Percentiles rank a stretch among this genome's conserved stretches.
Conservation (phyloP, 1,140 invertebrate species). For the Coboldia fuscipes region DNA sequence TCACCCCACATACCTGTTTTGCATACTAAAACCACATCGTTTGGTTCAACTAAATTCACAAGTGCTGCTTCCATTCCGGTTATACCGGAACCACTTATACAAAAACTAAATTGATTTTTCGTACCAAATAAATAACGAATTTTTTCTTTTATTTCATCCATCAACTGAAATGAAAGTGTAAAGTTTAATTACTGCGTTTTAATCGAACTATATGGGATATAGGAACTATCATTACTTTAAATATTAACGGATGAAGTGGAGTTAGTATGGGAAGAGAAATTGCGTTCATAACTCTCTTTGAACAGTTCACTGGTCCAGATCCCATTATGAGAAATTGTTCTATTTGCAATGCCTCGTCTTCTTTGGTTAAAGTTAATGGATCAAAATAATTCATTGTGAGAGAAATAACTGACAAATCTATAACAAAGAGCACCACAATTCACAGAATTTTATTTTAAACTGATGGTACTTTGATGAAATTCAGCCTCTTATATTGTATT, state of each 20-base stretch:
- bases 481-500: too few species aligned
- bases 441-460: too few species aligned
- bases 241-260: too few species aligned
- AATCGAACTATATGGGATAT: neutral
- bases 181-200: neutral
- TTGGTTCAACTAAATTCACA: slow-evolving; percentile 53
- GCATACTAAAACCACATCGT: slow-evolving; percentile 50
- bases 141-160: slow-evolving; percentile 68
- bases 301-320: slow-evolving; percentile 42
- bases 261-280: too few species aligned
- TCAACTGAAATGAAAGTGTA: slow-evolving; percentile 31
- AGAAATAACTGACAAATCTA: too few species aligned
- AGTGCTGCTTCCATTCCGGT: slow-evolving; percentile 64
- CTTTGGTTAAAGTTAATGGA: too few species aligned
- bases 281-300: slow-evolving; percentile 36
- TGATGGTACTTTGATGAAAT: too few species aligned
- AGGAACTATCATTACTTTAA: too few species aligned
- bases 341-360: too few species aligned
- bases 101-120: slow-evolving; percentile 50
- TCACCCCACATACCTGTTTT: slow-evolving; percentile 66
- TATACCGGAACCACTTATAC: slow-evolving; percentile 58
- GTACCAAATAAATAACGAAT: slow-evolving; percentile 74
- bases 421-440: too few species aligned
- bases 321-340: too few species aligned
- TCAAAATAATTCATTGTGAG: too few species aligned